Conservation (phyloP, 2,113 vertebrate species). For the Atherinomorus stipes region DNA sequence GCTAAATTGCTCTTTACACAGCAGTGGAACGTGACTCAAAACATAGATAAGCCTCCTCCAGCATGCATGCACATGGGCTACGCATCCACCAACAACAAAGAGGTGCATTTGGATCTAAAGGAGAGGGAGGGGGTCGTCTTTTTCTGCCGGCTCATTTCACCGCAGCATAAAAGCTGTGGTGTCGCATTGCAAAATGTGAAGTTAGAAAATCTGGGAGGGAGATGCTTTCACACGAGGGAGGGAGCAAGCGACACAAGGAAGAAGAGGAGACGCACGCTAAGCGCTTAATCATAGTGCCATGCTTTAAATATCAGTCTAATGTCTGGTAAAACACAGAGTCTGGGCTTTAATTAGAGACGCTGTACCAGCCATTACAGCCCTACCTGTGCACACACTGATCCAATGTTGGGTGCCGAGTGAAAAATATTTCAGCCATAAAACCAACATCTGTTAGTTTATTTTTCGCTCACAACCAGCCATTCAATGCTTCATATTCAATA, state of each 20-base stretch:
- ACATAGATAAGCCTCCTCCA: conserved; percentile 18
- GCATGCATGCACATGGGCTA: conserved; percentile 12
- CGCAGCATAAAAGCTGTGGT: conserved; percentile 66
- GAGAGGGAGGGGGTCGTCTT: conserved; percentile 12
- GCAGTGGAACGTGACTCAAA: conserved; percentile 38
- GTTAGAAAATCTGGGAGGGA: conserved; percentile 15
- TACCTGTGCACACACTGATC: conserved; percentile 52
- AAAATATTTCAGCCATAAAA: conserved; percentile 24
- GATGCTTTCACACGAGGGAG: conserved; percentile 67
- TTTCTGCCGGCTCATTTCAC: conserved; percentile 52
- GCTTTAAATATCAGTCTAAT: conserved; percentile 79
- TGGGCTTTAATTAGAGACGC: conserved; percentile 74
- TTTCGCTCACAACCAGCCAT: too few relatives aligned
- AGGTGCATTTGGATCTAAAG: conserved; percentile 14
- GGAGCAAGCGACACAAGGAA: conserved; percentile 54
- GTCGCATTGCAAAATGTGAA: conserved; percentile 65
- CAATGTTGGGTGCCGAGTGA: conserved; percentile 36
- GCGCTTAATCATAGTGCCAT: conserved; percentile 76
- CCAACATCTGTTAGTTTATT: neutral
- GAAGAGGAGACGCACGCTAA: conserved; percentile 75
- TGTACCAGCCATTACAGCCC: conserved; percentile 54
- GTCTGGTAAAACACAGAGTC: conserved; percentile 72
- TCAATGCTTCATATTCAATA: too few relatives aligned
- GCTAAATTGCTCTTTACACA: conserved; percentile 48
- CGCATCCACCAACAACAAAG: conserved; percentile 46